Conservation (phyloP, 2,113 vertebrate genomes). For the Bufo gargarizans region DNA sequence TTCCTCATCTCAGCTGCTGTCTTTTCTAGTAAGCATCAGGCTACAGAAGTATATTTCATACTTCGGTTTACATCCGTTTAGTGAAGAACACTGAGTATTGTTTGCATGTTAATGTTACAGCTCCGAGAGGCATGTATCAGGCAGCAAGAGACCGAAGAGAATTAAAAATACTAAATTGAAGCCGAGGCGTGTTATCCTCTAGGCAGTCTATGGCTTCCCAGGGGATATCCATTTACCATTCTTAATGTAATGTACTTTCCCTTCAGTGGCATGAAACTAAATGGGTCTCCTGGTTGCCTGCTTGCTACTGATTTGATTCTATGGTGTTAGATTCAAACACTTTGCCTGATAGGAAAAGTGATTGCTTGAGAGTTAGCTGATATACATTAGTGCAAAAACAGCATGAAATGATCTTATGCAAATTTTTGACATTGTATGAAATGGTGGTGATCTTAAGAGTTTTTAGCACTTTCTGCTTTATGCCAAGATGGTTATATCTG, state of each 20-base stretch:
- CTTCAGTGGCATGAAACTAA: slow-evolving; percentile 56
- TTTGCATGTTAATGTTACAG: slow-evolving; percentile 45
- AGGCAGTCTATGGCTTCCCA: slow-evolving; percentile 53
- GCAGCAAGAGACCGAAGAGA: slow-evolving; percentile 41
- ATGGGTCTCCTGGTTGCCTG: slow-evolving; percentile 48
- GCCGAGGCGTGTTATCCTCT: slow-evolving; percentile 48
- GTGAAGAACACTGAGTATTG: slow-evolving; percentile 35
- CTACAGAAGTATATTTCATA: background rate
- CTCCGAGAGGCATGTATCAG: slow-evolving; percentile 25
- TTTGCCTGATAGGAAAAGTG: slow-evolving; percentile 43
- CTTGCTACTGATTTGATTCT: slow-evolving; percentile 52
- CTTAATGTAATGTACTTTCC: slow-evolving; percentile 55
- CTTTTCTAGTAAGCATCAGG: background rate
- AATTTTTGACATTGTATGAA: background rate
- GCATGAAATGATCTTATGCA: slow-evolving; percentile 32
- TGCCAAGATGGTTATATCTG: too few species aligned
- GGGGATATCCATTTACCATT: slow-evolving; percentile 55
- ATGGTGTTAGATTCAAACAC: slow-evolving; percentile 38
- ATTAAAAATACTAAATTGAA: slow-evolving; percentile 58
- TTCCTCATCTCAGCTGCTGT: slow-evolving; percentile 4
- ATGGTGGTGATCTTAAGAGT: slow-evolving; percentile 5
- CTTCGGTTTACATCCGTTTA: background rate
- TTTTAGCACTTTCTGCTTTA: background rate
- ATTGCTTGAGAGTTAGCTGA: slow-evolving; percentile 42
- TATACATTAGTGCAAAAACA: slow-evolving; percentile 29